Evolutionary conservation across 2,888 invertebrate genomes (phyloP).

Genomic region (Drosophila hamatofila): DNA sequence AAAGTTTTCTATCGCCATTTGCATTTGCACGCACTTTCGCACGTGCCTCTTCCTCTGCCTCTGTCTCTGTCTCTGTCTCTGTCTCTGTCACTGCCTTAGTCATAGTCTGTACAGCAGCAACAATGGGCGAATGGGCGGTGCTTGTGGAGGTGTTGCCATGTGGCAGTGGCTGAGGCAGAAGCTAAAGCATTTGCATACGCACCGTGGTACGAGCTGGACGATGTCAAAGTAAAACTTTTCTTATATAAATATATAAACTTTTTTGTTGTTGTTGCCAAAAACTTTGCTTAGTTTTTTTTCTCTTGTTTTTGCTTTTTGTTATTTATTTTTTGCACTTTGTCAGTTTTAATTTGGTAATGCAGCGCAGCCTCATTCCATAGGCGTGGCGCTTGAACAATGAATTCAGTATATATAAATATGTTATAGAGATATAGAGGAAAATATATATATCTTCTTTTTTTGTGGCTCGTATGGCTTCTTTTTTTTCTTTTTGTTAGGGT

Average conservation of each 20-base stretch:
- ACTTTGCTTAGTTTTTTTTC: constrained; percentile 63
- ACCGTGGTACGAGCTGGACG: constrained; percentile 49
- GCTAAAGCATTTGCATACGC: constrained; percentile 71
- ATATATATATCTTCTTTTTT: constrained; percentile 9
- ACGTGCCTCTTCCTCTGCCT: constrained; percentile 55
- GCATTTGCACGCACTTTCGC: constrained; percentile 79
- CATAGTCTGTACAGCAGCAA: constrained; percentile 17
- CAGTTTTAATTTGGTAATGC: constrained; percentile 77
- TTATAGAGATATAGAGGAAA: background rate
- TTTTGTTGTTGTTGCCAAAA: constrained; percentile 29
- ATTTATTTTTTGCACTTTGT: constrained; percentile 33
- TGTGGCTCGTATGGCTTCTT: constrained; percentile 6
- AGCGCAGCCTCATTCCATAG: constrained; percentile 64
- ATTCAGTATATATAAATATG: constrained; percentile 8
- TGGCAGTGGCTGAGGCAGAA: constrained; percentile 9
- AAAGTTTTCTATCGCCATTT: constrained; percentile 78
- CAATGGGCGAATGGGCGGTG: constrained; percentile 31
- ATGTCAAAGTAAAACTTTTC: constrained; percentile 51
- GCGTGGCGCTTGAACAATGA: constrained; percentile 63
- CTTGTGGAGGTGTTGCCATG: constrained; percentile 55
- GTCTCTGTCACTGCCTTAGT: constrained; percentile 16
- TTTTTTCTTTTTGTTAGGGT: constrained; percentile 20
- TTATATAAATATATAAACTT: constrained; percentile 31
- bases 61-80: constrained; percentile 16
- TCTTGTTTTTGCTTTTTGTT: constrained; percentile 20